Percentiles rank a stretch among this genome's conserved stretches.
phyloP scores from a whole-genome alignment of 2,113 vertebrate genomes.

The Ellobius talpinus region DNA sequence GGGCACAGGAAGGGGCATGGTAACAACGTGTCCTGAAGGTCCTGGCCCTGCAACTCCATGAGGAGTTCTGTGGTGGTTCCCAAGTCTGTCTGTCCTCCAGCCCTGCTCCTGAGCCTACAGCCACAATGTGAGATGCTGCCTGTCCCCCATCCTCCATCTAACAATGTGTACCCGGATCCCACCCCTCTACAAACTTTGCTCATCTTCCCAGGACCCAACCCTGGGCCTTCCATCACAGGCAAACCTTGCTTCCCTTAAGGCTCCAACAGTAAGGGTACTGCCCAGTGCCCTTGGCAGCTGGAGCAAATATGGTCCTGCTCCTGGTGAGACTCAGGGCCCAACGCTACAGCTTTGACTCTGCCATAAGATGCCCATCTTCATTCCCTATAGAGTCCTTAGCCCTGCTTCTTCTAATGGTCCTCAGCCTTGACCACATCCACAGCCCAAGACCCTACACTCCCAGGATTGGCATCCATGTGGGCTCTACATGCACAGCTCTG shows the following conservation, averaged over 20 bases:
- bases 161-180: too few relatives aligned
- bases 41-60: neutral
- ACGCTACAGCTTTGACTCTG: neutral
- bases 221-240: neutral
- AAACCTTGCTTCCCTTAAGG: neutral
- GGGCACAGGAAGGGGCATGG: neutral
- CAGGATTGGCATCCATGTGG: neutral
- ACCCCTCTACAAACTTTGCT: too few relatives aligned
- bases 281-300: neutral
- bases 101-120: neutral
- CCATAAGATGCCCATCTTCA: neutral
- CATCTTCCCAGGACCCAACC: too few relatives aligned
- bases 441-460: neutral
- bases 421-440: neutral
- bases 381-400: neutral
- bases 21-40: neutral
- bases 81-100: neutral
- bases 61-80: neutral
- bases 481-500: too few relatives aligned
- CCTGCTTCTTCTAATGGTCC: neutral
- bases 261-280: too few relatives aligned
- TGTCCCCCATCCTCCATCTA: neutral
- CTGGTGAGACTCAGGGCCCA: neutral
- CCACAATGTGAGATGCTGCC: neutral
- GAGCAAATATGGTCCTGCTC: too few relatives aligned